Percentiles rank a stretch among this genome's conserved stretches.
phyloP scores from a whole-genome alignment of 2,888 invertebrate genomes.

The Hanleya hanleyi region DNA sequence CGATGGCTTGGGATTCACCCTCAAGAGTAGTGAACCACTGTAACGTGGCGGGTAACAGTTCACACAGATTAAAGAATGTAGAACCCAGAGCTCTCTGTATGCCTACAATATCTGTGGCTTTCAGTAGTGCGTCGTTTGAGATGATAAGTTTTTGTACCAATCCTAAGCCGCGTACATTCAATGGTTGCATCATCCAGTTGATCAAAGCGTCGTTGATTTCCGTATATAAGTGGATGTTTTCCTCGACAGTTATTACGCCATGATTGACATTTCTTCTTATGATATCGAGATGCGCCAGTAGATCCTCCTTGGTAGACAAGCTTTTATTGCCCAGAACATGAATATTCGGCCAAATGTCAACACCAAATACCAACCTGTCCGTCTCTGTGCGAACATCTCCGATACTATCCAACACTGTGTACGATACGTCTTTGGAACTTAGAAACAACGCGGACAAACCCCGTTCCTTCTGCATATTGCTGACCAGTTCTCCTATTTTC shows the following conservation, averaged over 20 bases:
- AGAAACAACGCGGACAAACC: conserved; percentile 3
- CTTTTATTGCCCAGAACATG: background rate
- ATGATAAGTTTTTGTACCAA: background rate
- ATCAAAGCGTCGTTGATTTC: background rate
- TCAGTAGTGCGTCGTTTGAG: background rate
- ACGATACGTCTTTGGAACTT: background rate
- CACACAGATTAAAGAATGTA: background rate
- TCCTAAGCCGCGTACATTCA: background rate
- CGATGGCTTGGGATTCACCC: background rate
- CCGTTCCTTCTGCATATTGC: background rate
- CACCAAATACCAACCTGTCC: background rate
- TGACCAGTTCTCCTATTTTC: background rate
- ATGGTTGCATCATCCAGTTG: background rate
- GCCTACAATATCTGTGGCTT: background rate
- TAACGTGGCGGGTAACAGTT: background rate
- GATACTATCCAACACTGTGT: background rate
- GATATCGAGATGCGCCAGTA: background rate
- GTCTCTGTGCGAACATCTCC: background rate
- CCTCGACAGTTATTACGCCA: background rate
- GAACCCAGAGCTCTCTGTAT: conserved; percentile 10
- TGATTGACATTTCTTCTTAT: background rate
- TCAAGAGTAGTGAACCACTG: conserved; percentile 3
- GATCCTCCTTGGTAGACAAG: background rate
- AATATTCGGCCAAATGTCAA: background rate
- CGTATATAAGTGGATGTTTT: background rate